Percentiles rank a stretch among this genome's conserved stretches.
Conservation (phyloP, 2,797 vertebrate genomes). For the Eidolon dupreanum region DNA sequence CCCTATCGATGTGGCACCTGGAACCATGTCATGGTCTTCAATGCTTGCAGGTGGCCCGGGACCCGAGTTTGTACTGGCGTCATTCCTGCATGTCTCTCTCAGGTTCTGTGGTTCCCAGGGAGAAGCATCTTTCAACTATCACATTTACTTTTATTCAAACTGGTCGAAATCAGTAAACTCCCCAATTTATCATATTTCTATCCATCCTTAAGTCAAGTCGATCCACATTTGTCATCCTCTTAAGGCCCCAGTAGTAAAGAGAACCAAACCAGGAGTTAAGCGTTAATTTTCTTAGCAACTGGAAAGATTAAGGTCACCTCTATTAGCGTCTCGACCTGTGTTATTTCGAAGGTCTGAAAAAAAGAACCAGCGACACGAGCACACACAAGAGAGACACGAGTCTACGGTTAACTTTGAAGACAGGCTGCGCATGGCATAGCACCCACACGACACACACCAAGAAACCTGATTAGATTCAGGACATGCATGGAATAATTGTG, state of each 20-base stretch:
- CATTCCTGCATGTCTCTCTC: neutral
- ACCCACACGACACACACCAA: constrained; percentile 71
- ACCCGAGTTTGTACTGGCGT: neutral
- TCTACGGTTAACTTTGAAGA: constrained; percentile 82
- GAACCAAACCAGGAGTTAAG: constrained; percentile 73
- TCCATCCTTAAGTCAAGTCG: neutral
- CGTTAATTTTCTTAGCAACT: constrained; percentile 84
- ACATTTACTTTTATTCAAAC: neutral
- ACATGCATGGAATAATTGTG: constrained; percentile 84
- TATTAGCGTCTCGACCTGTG: constrained; percentile 91
- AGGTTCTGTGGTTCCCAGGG: neutral
- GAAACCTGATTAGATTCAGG: constrained; percentile 74
- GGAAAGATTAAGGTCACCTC: constrained; percentile 90
- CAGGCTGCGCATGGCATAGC: constrained; percentile 64
- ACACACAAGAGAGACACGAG: constrained; percentile 81
- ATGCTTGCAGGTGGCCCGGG: neutral
- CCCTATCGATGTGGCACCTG: fast-evolving
- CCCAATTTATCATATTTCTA: neutral
- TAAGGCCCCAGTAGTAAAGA: constrained; percentile 72
- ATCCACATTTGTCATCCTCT: constrained; percentile 72
- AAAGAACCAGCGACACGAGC: constrained; percentile 75
- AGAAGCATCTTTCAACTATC: neutral
- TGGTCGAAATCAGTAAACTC: neutral
- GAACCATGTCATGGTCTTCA: fast-evolving
- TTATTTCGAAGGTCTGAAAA: constrained; percentile 91